These are phyloP conservation scores for Lagopus muta DNA, from an alignment of 2,113 vertebrate genomes.

Conservation along the genomic window DNA sequence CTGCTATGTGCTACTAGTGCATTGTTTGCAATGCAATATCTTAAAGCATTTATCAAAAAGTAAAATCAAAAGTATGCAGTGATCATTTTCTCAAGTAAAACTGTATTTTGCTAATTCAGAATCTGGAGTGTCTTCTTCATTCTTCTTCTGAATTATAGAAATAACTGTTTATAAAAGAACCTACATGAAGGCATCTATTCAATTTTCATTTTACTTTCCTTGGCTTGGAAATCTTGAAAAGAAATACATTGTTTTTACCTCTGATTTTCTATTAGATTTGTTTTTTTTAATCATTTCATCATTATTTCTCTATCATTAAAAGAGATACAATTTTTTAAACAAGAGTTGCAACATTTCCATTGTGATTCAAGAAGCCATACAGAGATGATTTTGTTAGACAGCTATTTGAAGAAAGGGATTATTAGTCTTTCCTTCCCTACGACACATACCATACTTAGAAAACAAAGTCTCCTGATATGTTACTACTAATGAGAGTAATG, in stretches of 20 bases:
- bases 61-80: background rate
- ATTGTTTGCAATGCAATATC: background rate
- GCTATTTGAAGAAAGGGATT: slow-evolving; percentile 47
- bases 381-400: slow-evolving; percentile 59
- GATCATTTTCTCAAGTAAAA: background rate
- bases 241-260: background rate
- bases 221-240: slow-evolving; percentile 44
- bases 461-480: background rate
- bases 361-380: background rate
- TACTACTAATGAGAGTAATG: background rate
- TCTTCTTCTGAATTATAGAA: background rate
- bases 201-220: slow-evolving; percentile 50
- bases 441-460: background rate
- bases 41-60: background rate
- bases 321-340: slow-evolving; percentile 23
- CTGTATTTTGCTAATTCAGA: background rate
- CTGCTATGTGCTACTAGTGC: accelerated
- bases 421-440: background rate
- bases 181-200: slow-evolving; percentile 13
- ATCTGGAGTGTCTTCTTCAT: background rate
- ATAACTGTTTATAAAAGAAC: background rate
- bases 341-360: background rate
- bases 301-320: slow-evolving; percentile 52
- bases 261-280: background rate
- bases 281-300: background rate